A percentile compares a stretch with the other conserved stretches of the same genome.
These are phyloP conservation scores for Bubo bubo DNA, from an alignment of 2,113 vertebrate genomes.

Conservation along the genomic window DNA sequence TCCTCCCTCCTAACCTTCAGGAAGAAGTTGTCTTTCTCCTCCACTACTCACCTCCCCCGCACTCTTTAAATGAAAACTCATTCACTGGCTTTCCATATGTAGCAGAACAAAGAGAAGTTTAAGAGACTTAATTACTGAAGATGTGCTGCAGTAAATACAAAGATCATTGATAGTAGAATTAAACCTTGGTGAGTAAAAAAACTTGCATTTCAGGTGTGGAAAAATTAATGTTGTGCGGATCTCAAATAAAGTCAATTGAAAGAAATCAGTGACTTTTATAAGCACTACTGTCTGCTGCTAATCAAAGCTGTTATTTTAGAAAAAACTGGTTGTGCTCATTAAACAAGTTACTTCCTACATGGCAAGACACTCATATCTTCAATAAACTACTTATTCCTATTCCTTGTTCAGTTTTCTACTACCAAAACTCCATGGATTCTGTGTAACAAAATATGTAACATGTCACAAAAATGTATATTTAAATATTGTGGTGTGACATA, in stretches of 20 bases:
- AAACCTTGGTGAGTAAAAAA: not conserved
- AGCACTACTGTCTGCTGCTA: not conserved
- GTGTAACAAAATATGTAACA: not conserved
- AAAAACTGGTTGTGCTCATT: not conserved
- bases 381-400: not conserved
- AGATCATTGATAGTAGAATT: not conserved
- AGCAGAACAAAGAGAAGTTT: slow-evolving; percentile 1
- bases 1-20: not conserved
- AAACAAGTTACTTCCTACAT: not conserved
- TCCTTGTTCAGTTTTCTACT: not conserved
- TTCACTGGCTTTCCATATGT: not conserved
- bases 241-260: not conserved
- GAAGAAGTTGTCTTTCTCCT: slow-evolving; percentile 23
- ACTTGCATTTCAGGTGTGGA: not conserved
- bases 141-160: not conserved
- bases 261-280: not conserved
- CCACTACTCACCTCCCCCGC: not conserved
- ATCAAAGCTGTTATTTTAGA: not conserved
- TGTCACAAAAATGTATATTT: not conserved
- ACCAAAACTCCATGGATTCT: not conserved
- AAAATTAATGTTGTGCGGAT: not conserved
- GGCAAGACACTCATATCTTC: not conserved
- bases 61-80: not conserved
- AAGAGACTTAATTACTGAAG: not conserved
- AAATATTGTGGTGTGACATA: not conserved